Evolutionary conservation across 2,888 invertebrate genomes (phyloP), one percentile per base, ranked within the genome.

Genomic region (Caenorhabditis panamensis): DNA sequence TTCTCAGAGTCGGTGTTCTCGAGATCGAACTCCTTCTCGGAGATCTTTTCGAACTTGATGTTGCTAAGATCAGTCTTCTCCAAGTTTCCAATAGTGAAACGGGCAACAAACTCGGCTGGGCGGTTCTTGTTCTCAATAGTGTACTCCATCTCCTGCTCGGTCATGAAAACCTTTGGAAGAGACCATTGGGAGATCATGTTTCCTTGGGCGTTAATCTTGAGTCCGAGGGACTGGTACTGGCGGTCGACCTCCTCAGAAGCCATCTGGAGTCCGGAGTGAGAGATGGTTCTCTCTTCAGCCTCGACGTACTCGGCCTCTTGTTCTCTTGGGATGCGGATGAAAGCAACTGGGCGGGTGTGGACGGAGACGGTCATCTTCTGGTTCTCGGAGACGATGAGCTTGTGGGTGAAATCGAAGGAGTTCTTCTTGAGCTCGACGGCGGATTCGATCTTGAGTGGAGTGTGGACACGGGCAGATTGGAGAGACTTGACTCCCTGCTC

Each of bases 401-500:
- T 71, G 64, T 62, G 59, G 51, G 66, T 61, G 51, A 84, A 20
- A 54, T 79, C 81, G 61, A 76, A 24, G 36, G 63, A 63, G 13
- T 47, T 79, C 58, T 69, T 73, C 47, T 77, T 62, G 54, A 68
- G 18, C 72, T 67, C 64, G 56, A 69, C 37, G 53, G 82, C 72
- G 41, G 73, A 31, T 22, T 84, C 63, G n/a, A 80, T 63, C 64
- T 88, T 85, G 61, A 90, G 47, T 47, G 90, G 90, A 11, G 81
- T 71, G 64, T 64, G 73, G 24, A 78, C 68, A 36, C 85, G 82
- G 73, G 79, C 63, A 26, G 84, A 76, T 63, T 81, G 85, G 41
- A 86, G 58, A 18, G 82, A 73, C 78, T 87, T 84, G 67, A 88
- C 76, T 68, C 90, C 90, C 61, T 79, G 77, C 75, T 81, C 82